Percentiles rank a stretch among this genome's conserved stretches.
Conservation (phyloP, 2,888 invertebrate species). For the Cryptus viduatorius region DNA sequence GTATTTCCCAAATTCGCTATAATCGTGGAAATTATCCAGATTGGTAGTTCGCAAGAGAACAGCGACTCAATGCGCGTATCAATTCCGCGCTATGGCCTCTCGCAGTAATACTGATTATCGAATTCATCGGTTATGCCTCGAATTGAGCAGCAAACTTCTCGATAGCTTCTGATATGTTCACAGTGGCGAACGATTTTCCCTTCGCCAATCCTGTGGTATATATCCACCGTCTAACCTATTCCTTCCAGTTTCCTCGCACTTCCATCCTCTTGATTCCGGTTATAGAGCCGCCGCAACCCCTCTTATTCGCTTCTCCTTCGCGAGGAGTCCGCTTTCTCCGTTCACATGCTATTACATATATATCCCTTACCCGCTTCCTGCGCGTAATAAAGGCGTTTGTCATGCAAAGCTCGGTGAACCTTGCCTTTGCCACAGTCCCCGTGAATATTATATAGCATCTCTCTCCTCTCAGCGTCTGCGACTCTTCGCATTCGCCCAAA, state of each 20-base stretch:
- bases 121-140: constrained; percentile 38
- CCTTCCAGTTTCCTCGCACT: not conserved
- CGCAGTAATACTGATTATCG: constrained; percentile 16
- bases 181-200: constrained; percentile 44
- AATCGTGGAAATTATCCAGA: too few species aligned
- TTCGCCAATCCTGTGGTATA: not conserved
- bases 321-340: constrained; percentile 29
- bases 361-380: not conserved
- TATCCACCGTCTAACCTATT: not conserved
- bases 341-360: constrained; percentile 40
- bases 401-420: constrained; percentile 64
- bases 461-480: constrained; percentile 13
- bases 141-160: constrained; percentile 36
- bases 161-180: constrained; percentile 36
- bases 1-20: too few species aligned
- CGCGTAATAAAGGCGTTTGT: constrained; percentile 65
- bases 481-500: constrained; percentile 19
- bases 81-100: not conserved
- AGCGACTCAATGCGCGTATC: not conserved
- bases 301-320: constrained; percentile 36
- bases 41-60: too few species aligned
- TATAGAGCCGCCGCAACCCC: constrained; percentile 20
- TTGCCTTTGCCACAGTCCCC: constrained; percentile 23
- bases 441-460: constrained; percentile 54
- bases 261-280: constrained; percentile 34